These are phyloP conservation scores for Pterobdella sp. DNA, from an alignment of 2,888 invertebrate genomes.

Conservation along the genomic window DNA sequence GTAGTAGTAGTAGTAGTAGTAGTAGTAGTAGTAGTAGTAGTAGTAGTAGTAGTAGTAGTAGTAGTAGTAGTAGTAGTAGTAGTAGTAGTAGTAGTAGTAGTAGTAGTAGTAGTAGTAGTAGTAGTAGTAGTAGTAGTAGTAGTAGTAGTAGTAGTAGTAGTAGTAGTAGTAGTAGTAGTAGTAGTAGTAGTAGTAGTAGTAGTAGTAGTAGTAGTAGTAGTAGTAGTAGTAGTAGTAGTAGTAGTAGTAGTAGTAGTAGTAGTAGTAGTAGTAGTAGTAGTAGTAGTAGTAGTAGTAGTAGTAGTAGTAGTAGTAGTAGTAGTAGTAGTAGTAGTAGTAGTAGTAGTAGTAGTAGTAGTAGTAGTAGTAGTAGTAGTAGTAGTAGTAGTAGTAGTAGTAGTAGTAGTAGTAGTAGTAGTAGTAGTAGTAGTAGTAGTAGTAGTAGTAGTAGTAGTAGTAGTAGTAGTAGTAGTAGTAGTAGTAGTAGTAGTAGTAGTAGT, in stretches of 20 bases:
- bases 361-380: background rate
- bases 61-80: background rate
- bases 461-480: constrained; percentile 20
- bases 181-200: background rate
- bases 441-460: constrained; percentile 21
- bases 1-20: constrained; percentile 28
- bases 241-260: constrained; percentile 3
- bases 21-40: constrained; percentile 14
- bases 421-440: constrained; percentile 21
- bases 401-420: background rate
- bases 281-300: background rate
- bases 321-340: background rate
- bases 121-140: constrained; percentile 3
- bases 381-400: constrained; percentile 1
- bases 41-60: constrained; percentile 6
- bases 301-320: constrained; percentile 1
- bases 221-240: background rate
- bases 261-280: background rate
- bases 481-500: constrained; percentile 15
- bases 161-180: constrained; percentile 2
- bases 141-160: background rate
- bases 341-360: background rate
- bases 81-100: background rate
- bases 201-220: background rate
- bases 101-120: background rate